Percentiles rank a stretch among this genome's conserved stretches.
These are phyloP conservation scores for Cyanoliseus patagonus DNA, from an alignment of 2,113 vertebrate genomes.

Conservation along the genomic window DNA sequence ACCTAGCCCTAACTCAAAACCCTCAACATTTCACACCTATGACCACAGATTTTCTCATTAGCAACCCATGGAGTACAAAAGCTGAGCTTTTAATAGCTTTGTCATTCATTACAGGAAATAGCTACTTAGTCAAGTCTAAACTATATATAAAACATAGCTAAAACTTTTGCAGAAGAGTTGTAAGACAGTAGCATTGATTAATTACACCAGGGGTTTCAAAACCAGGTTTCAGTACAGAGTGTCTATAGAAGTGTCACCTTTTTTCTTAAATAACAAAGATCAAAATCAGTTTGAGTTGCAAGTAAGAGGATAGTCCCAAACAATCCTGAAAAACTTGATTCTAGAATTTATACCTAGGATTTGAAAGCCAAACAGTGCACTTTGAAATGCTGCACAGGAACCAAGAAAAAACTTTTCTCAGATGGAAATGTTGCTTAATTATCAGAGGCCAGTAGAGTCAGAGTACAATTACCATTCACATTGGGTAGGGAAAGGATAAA, in stretches of 20 bases:
- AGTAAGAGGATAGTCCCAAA: background rate
- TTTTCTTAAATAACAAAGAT: background rate
- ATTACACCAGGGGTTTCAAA: background rate
- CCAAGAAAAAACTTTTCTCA: background rate
- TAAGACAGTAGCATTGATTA: background rate
- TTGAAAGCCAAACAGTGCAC: background rate
- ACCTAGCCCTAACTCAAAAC: background rate
- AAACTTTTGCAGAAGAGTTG: background rate
- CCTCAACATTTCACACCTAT: background rate
- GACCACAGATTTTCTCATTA: background rate
- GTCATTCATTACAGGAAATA: conserved; percentile 14
- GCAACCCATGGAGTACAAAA: background rate
- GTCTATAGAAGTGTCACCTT: background rate
- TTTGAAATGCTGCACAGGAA: background rate
- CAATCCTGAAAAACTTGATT: background rate
- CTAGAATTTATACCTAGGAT: background rate
- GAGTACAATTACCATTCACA: background rate
- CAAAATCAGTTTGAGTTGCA: background rate
- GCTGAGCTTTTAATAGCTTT: background rate
- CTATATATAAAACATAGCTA: background rate
- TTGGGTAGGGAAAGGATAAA: background rate
- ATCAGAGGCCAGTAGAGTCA: background rate
- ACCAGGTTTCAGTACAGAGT: background rate
- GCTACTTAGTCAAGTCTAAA: background rate
- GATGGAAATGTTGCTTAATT: background rate